Evolutionary conservation across 2,888 invertebrate genomes (phyloP).

Genomic region (Cistogaster globosa): DNA sequence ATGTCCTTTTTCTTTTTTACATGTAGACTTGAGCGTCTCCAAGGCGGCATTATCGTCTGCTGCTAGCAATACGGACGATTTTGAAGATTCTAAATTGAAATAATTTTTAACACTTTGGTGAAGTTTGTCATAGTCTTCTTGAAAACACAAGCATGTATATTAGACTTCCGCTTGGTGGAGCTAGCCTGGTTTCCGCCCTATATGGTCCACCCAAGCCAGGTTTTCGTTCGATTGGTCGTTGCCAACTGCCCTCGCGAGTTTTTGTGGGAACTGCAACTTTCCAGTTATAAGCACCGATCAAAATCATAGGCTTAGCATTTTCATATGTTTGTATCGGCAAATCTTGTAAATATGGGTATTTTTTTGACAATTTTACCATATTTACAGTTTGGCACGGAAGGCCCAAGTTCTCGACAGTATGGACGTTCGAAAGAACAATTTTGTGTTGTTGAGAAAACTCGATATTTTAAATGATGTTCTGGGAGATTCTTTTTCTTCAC

Average conservation of each 20-base stretch:
- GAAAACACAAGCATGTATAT: constrained; percentile 2
- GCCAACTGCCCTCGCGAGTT: constrained; percentile 17
- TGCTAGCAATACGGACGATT: constrained; percentile 1
- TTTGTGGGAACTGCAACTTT: constrained; percentile 3
- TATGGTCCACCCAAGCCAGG: background rate
- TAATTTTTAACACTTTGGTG: background rate
- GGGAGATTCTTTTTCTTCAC: background rate
- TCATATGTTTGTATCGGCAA: background rate
- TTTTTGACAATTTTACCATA: background rate
- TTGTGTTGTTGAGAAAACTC: constrained; percentile 6
- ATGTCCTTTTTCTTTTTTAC: constrained; percentile 5
- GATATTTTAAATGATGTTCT: background rate
- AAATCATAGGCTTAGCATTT: background rate
- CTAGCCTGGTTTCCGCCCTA: background rate
- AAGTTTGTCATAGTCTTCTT: background rate
- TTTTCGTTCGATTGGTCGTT: constrained; percentile 26
- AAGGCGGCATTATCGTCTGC: constrained; percentile 4
- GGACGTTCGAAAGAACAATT: background rate
- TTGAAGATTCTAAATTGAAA: constrained; percentile 25
- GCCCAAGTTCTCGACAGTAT: background rate
- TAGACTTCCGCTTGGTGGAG: background rate
- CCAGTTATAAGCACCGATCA: constrained; percentile 5
- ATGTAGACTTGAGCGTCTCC: constrained; percentile 62
- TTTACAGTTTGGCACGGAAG: background rate
- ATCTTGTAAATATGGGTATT: background rate